Conservation (phyloP, 2,888 invertebrate genomes). For the Stenoptilia bipunctidactyla region DNA sequence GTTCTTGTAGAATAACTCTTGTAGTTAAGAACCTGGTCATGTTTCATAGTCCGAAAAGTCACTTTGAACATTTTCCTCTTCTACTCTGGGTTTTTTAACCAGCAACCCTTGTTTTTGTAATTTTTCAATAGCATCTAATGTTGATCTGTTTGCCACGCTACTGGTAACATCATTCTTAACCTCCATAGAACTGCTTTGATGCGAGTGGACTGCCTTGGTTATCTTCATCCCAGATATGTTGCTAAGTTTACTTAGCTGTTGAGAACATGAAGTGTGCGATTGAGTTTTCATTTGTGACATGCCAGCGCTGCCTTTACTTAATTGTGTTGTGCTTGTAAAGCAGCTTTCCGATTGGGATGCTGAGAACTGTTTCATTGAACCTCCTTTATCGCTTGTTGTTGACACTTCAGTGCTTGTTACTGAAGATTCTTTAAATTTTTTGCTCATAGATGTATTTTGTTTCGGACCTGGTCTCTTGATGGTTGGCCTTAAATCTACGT, state of each 20-base stretch:
- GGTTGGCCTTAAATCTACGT: not conserved
- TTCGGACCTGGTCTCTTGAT: slow-evolving; percentile 26
- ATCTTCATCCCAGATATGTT: slow-evolving; percentile 43
- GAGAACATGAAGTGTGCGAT: slow-evolving; percentile 29
- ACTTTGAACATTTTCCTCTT: slow-evolving; percentile 27
- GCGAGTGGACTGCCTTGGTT: slow-evolving; percentile 39
- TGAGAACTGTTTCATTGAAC: not conserved
- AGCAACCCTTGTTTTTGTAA: slow-evolving; percentile 55
- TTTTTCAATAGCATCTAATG: slow-evolving; percentile 55
- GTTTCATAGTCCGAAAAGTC: slow-evolving; percentile 22
- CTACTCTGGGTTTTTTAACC: slow-evolving; percentile 51
- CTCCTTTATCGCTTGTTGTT: slow-evolving; percentile 11
- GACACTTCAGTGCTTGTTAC: slow-evolving; percentile 28
- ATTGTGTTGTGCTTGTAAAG: slow-evolving; percentile 32
- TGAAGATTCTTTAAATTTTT: slow-evolving; percentile 50
- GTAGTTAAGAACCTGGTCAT: no score
- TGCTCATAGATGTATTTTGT: slow-evolving; percentile 35
- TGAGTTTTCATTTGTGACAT: slow-evolving; percentile 45
- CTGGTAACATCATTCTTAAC: slow-evolving; percentile 31
- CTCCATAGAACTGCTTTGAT: slow-evolving; percentile 36
- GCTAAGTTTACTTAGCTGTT: slow-evolving; percentile 33
- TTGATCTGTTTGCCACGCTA: slow-evolving; percentile 33
- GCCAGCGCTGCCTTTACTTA: slow-evolving; percentile 36
- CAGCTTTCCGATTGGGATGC: slow-evolving; percentile 20
- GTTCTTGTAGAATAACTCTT: no score